Base-by-base conservation (phyloP, 2,888 invertebrate species). In the Cephus nigrinus region DNA sequence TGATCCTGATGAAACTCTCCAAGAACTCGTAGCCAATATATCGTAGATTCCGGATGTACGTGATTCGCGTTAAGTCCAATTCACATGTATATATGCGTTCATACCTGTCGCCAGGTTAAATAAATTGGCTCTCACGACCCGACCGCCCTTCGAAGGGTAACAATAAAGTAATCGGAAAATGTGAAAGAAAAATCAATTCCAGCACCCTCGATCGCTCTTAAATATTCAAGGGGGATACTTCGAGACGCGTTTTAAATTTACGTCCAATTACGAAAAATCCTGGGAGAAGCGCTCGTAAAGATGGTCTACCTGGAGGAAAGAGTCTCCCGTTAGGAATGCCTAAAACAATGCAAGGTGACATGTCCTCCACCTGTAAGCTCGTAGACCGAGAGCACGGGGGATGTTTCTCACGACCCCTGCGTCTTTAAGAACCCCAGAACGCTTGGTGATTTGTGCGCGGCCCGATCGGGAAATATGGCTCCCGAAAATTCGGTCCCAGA, bases 291-390 rank as follows among this genome's bases (percentile, higher is more conserved):
- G 81, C 84, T 84, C 85, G 86, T 85, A 85, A 85, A 85, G 82
- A 78, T 82, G 82, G 76, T 76, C 81, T 84, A 84, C 84, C 84
- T 85, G 82, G 82, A 75, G 68, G 32, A 11, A 34, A 12, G 23
- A 74, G 82, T 82, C 83, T 86, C 82, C 87, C 87, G 87, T 88
- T 87, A 89, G 89, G 88, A 90, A 90, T 90, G 84, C 81, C 86
- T 89, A 87, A 90, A 88, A 90, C 90, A 90, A 90, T 90, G 88
- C 86, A 79, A 84, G 86, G 87, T 89, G 90, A 90, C 89, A 88
- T 86, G 87, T 85, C 83, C 83, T 83, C 82, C 83, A 82, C 80
- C 83, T 78, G 81, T 76, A 69, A 75, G 79, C 81, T 76, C 80
- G 80, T 79, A 81, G 71, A 12, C 71, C 71, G 71, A 33, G 71